Conservation (phyloP, 1,140 invertebrate species). For the Himalopsyche phryganea region DNA sequence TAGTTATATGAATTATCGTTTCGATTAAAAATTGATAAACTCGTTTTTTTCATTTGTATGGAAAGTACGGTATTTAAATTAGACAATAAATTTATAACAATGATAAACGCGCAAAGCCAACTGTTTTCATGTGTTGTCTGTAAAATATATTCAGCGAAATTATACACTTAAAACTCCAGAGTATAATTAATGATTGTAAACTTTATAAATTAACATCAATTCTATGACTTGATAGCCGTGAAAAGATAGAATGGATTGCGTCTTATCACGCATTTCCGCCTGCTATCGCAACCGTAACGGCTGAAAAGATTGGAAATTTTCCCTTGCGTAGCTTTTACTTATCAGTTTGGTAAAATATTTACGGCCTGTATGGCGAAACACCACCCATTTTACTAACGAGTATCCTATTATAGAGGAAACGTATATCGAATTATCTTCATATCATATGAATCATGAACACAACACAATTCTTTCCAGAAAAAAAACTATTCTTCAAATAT, state of each 20-base stretch:
- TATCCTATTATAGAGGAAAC: neutral
- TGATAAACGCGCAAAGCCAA: neutral
- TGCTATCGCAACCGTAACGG: neutral
- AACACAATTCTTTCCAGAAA: no score
- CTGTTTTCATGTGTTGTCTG: neutral
- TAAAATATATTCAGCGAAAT: conserved; percentile 21
- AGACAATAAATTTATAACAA: conserved; percentile 13
- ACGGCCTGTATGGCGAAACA: neutral
- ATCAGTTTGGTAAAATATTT: conserved; percentile 8
- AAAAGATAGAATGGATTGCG: conserved; percentile 28
- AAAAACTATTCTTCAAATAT: no score
- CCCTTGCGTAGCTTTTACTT: conserved; percentile 11
- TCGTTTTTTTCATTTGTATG: neutral
- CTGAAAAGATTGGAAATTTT: conserved; percentile 6
- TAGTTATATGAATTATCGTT: neutral
- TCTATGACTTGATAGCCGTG: conserved; percentile 30
- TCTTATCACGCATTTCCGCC: conserved; percentile 26
- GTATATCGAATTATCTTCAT: neutral
- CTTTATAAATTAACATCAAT: conserved; percentile 32
- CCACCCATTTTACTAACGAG: neutral
- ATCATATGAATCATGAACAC: no score
- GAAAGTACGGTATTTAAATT: neutral
- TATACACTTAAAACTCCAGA: conserved; percentile 20
- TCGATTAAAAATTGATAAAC: neutral
- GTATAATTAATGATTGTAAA: conserved; percentile 32